Conservation (phyloP, 64 coral and sea anemone genomes). For the Platygyra sinensis region DNA sequence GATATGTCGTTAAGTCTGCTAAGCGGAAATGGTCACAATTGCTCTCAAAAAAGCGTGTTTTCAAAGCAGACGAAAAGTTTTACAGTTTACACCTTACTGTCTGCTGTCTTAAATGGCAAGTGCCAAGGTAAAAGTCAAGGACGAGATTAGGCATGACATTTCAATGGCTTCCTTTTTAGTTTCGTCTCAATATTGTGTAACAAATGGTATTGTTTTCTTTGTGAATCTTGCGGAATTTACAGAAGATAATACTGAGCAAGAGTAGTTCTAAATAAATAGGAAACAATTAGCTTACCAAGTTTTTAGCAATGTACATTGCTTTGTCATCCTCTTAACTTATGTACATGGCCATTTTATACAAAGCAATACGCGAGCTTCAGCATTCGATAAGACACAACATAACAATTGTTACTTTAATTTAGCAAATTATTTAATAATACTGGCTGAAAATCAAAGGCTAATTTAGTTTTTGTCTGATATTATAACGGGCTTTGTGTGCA, state of each 20-base stretch:
- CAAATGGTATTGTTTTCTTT: too few species aligned
- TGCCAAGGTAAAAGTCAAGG: too few species aligned
- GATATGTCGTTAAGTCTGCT: too few species aligned
- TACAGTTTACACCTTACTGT: too few species aligned
- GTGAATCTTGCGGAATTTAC: background rate
- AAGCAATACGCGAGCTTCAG: background rate
- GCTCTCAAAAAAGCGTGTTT: too few species aligned
- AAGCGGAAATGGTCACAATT: too few species aligned
- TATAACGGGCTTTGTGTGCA: background rate
- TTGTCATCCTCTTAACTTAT: background rate
- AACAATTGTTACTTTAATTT: background rate
- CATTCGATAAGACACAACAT: background rate
- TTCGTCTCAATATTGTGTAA: too few species aligned
- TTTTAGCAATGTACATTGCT: background rate
- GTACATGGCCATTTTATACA: background rate
- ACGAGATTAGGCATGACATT: too few species aligned
- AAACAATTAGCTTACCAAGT: background rate
- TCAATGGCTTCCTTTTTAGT: background rate
- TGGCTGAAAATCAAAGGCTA: background rate
- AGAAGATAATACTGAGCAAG: background rate
- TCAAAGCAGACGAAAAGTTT: too few species aligned
- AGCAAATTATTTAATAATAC: background rate
- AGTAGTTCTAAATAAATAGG: background rate
- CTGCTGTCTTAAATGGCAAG: too few species aligned
- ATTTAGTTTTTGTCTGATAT: background rate